phyloP scores from a whole-genome alignment of 53 echinoderm and acorn worm genomes.

The Hippasteria phrygiana region DNA sequence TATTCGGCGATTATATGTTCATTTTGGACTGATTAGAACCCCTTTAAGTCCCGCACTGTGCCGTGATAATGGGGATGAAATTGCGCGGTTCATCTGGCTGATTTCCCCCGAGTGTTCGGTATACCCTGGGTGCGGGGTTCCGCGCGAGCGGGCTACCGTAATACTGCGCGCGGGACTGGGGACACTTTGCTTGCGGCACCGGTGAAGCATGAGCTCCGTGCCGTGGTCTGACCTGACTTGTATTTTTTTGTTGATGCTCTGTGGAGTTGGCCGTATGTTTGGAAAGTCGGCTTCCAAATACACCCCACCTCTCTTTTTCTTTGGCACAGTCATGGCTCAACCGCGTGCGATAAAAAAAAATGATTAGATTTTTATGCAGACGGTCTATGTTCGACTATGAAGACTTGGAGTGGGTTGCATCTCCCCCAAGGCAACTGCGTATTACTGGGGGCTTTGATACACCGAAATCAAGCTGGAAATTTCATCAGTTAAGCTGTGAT shows the following conservation, averaged over 20 bases:
- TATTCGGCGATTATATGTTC: slow-evolving; percentile 71
- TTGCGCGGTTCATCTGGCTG: slow-evolving; percentile 52
- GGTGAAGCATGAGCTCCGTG: slow-evolving; percentile 17
- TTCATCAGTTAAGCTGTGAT: slow-evolving; percentile 28
- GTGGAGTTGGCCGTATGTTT: slow-evolving; percentile 39
- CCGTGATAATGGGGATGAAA: slow-evolving; percentile 46
- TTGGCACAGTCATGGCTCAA: background rate
- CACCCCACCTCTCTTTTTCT: background rate
- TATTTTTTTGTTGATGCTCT: background rate
- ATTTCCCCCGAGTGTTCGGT: slow-evolving; percentile 51
- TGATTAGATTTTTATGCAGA: slow-evolving; percentile 13
- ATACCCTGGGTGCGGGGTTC: background rate
- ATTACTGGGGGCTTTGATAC: slow-evolving; percentile 41
- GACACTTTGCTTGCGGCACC: slow-evolving; percentile 25
- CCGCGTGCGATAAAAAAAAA: slow-evolving; percentile 14
- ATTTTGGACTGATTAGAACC: slow-evolving; percentile 66
- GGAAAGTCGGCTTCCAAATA: slow-evolving; percentile 32
- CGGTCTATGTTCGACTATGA: background rate
- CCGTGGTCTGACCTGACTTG: slow-evolving; percentile 30
- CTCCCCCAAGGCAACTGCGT: slow-evolving; percentile 32
- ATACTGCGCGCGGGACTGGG: background rate
- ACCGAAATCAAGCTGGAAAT: slow-evolving; percentile 44
- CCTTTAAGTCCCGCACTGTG: slow-evolving; percentile 59
- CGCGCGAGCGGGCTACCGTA: slow-evolving; percentile 47
- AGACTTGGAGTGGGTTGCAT: background rate